Conservation (phyloP, 2,113 vertebrate genomes). For the Gasterosteus nipponicus region DNA sequence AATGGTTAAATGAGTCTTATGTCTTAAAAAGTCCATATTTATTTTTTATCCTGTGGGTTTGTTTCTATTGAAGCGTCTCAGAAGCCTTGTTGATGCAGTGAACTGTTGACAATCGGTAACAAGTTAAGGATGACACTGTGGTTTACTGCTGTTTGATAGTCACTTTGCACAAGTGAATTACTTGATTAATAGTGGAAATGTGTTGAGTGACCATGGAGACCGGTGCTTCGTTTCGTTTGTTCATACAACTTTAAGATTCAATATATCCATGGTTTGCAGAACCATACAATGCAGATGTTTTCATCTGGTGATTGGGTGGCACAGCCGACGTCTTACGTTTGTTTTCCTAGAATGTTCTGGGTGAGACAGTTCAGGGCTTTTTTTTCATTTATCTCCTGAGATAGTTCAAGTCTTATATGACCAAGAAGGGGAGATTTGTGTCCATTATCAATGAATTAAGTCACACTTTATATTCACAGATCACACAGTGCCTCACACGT, state of each 20-base stretch:
- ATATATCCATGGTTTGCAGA: background rate
- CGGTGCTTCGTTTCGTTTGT: background rate
- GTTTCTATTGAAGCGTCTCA: background rate
- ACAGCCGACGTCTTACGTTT: background rate
- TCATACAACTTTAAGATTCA: no score
- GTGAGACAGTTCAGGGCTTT: background rate
- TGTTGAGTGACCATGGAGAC: background rate
- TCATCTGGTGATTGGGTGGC: background rate
- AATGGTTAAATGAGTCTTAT: no score
- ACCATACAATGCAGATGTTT: background rate
- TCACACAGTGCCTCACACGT: background rate
- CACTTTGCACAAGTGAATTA: background rate
- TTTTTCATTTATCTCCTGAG: background rate
- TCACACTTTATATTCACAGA: slow-evolving; percentile 6
- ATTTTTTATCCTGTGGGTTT: background rate
- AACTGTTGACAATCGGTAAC: background rate
- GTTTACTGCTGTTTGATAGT: background rate
- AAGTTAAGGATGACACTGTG: background rate
- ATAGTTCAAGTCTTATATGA: background rate
- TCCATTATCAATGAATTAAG: background rate
- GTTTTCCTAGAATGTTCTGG: background rate
- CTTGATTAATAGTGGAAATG: background rate
- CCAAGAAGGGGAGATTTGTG: background rate
- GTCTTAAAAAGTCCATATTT: no score
- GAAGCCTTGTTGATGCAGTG: background rate